Percentiles rank a stretch among this genome's conserved stretches.
These are phyloP conservation scores for Phenganax subtilis DNA, from an alignment of 92 coral and sea anemone species.

Conservation along the genomic window DNA sequence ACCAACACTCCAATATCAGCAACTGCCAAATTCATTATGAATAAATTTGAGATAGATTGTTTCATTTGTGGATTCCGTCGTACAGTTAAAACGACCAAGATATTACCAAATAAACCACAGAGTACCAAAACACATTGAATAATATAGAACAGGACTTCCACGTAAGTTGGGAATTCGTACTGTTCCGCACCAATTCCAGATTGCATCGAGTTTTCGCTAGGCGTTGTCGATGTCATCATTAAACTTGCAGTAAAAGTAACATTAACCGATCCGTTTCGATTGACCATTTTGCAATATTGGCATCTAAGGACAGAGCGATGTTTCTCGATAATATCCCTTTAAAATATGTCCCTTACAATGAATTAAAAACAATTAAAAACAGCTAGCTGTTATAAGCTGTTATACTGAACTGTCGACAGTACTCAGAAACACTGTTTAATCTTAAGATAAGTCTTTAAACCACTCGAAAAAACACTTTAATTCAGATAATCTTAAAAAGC, in stretches of 20 bases:
- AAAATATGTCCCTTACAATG: background rate
- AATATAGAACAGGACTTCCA: slow-evolving; percentile 46
- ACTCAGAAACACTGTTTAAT: background rate
- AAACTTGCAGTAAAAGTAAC: background rate
- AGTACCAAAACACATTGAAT: slow-evolving; percentile 56
- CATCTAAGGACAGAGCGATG: too few species aligned
- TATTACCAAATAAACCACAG: slow-evolving; percentile 66
- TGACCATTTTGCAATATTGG: too few species aligned
- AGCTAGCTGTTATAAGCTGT: background rate
- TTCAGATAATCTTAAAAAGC: background rate
- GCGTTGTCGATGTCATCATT: background rate
- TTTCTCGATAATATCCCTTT: too few species aligned
- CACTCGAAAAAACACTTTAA: background rate
- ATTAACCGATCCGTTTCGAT: background rate
- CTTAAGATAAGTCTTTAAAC: background rate
- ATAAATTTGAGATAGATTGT: slow-evolving; percentile 9
- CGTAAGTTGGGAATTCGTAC: slow-evolving; percentile 32
- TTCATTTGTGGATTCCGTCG: slow-evolving; percentile 19
- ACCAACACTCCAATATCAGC: slow-evolving; percentile 76
- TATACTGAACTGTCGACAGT: background rate
- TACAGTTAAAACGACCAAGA: slow-evolving; percentile 50
- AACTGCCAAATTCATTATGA: slow-evolving; percentile 70
- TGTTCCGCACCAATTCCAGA: background rate
- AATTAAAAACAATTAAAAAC: background rate
- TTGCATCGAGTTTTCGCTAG: background rate